Evolutionary conservation across 2,797 vertebrate genomes (phyloP).

Genomic region (Dryobates pubescens): DNA sequence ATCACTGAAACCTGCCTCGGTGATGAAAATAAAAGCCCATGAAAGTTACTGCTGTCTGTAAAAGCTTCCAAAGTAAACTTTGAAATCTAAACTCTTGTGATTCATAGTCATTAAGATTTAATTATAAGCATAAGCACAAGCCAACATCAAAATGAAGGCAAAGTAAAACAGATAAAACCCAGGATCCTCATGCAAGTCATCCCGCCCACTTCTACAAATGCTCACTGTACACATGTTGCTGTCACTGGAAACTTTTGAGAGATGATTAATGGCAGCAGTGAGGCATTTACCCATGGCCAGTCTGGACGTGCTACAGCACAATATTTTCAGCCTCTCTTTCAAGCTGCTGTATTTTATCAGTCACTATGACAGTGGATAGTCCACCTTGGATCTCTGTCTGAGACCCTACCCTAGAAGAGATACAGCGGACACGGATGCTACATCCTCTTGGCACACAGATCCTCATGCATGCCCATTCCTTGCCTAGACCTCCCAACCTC

Average conservation of each 20-base stretch:
- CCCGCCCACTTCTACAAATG: background rate
- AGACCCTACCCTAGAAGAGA: background rate
- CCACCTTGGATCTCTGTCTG: background rate
- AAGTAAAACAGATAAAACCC: background rate
- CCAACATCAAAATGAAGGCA: background rate
- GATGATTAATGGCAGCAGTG: background rate
- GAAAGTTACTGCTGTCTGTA: background rate
- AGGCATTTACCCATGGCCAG: background rate
- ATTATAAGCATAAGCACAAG: background rate
- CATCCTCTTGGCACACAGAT: background rate
- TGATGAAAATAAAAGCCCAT: background rate
- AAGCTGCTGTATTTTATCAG: background rate
- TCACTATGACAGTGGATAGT: background rate
- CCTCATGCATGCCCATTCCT: background rate
- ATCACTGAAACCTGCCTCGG: background rate
- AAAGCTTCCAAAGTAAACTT: background rate
- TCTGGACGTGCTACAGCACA: background rate
- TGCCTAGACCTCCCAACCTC: background rate
- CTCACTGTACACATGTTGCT: accelerated
- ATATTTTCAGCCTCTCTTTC: background rate
- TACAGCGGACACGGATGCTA: background rate
- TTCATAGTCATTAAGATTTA: background rate
- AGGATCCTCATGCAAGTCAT: background rate
- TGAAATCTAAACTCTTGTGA: background rate
- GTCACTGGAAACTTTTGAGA: background rate